A percentile compares a stretch with the other conserved stretches of the same genome.
phyloP scores from a whole-genome alignment of 2,797 vertebrate genomes.

The Manis pentadactyla region DNA sequence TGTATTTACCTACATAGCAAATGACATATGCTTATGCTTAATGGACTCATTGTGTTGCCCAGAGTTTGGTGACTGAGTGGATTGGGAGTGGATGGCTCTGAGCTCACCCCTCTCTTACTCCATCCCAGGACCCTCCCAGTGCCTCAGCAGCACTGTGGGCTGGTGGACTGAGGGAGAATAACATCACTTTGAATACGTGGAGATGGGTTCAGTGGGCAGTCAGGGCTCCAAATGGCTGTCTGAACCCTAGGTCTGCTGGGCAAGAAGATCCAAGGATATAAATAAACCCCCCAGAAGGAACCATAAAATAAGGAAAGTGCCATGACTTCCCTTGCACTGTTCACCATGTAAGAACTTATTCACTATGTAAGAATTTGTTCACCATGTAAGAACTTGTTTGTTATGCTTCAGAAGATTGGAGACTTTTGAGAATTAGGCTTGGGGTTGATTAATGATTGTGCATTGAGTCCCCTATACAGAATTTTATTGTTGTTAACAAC shows the following conservation, averaged over 20 bases:
- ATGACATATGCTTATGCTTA: conserved; percentile 61
- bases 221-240: background rate
- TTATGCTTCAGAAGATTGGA: no score
- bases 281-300: background rate
- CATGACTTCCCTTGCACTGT: no score
- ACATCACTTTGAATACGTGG: background rate
- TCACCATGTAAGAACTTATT: no score
- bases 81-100: conserved; percentile 19
- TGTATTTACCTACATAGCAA: conserved; percentile 59
- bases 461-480: no score
- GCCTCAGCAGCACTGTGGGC: background rate
- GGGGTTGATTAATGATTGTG: no score
- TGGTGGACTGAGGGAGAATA: background rate
- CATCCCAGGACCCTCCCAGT: background rate
- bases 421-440: no score
- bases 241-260: background rate
- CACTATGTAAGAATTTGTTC: no score
- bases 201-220: background rate
- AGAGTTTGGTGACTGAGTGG: conserved; percentile 54
- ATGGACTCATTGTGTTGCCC: conserved; percentile 57
- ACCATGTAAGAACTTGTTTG: no score
- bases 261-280: background rate
- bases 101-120: background rate
- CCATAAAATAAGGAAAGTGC: background rate
- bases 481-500: no score